phyloP scores from a whole-genome alignment of 2,888 invertebrate genomes.

The Mechanitis mazaeus region DNA sequence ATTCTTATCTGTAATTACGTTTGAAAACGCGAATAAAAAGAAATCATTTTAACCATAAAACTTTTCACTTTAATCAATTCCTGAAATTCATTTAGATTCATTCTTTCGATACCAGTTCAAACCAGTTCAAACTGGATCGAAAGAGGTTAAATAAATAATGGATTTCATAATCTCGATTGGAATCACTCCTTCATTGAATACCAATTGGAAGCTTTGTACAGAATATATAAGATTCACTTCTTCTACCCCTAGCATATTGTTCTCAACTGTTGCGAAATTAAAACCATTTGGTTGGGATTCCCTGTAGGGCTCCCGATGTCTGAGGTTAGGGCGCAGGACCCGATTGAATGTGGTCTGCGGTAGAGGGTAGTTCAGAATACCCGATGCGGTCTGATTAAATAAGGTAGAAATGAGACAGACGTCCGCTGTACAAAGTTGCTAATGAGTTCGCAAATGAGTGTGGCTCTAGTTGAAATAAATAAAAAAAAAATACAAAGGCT shows the following conservation, averaged over 20 bases:
- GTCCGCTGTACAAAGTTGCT: constrained; percentile 32
- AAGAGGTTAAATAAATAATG: no score
- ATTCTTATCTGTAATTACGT: no score
- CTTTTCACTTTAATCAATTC: no score
- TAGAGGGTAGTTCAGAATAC: constrained; percentile 38
- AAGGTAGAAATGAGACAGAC: constrained; percentile 32
- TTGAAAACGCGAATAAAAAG: no score
- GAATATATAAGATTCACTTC: constrained; percentile 37
- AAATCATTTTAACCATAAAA: no score
- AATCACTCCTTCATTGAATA: constrained; percentile 25
- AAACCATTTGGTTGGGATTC: constrained; percentile 49
- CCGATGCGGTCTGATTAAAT: constrained; percentile 49
- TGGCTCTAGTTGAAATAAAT: constrained; percentile 25
- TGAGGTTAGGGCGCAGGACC: constrained; percentile 50
- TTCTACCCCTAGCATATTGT: constrained; percentile 50
- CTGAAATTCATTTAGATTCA: no score
- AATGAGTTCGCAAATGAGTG: constrained; percentile 31
- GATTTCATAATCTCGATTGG: constrained; percentile 5
- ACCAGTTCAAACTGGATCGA: no score
- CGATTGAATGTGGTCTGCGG: constrained; percentile 67
- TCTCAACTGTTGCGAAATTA: constrained; percentile 54
- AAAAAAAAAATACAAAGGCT: constrained; percentile 12
- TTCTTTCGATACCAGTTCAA: no score
- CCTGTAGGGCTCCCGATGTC: constrained; percentile 47
- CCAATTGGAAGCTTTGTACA: constrained; percentile 21